Percentiles rank a stretch among this genome's conserved stretches.
Evolutionary conservation across 1,140 invertebrate species (phyloP).

Genomic region (Nasonia giraulti): DNA sequence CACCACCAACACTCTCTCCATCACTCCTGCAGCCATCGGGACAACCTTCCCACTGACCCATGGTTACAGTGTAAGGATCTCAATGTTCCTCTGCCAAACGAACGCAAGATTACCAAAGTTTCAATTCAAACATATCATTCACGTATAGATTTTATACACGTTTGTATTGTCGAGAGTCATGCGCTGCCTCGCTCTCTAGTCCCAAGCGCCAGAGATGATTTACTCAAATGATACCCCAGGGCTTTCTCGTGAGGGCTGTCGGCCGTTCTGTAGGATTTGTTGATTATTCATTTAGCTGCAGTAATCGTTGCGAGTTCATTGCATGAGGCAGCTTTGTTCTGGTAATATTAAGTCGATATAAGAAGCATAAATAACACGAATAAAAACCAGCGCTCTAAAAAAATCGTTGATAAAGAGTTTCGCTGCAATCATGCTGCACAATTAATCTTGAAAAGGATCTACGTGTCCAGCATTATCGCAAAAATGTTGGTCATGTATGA

Average conservation of each 20-base stretch:
- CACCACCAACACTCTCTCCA: slow-evolving; percentile 74
- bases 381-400: background rate
- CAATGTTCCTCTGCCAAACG: slow-evolving; percentile 68
- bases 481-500: background rate
- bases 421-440: background rate
- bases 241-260: background rate
- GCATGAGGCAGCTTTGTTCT: background rate
- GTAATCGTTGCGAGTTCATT: background rate
- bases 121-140: slow-evolving; percentile 1
- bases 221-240: background rate
- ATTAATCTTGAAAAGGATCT: background rate
- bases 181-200: background rate
- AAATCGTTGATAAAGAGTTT: background rate
- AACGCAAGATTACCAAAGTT: slow-evolving; percentile 13
- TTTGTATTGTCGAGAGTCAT: background rate
- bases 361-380: background rate
- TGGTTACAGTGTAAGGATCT: slow-evolving; percentile 85
- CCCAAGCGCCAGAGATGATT: background rate
- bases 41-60: slow-evolving; percentile 79
- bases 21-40: slow-evolving; percentile 78
- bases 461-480: no score
- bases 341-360: background rate
- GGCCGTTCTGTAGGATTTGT: background rate
- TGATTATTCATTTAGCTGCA: background rate
- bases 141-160: background rate